phyloP scores from a whole-genome alignment of 2,888 invertebrate genomes.

The Laspeyria flexula region DNA sequence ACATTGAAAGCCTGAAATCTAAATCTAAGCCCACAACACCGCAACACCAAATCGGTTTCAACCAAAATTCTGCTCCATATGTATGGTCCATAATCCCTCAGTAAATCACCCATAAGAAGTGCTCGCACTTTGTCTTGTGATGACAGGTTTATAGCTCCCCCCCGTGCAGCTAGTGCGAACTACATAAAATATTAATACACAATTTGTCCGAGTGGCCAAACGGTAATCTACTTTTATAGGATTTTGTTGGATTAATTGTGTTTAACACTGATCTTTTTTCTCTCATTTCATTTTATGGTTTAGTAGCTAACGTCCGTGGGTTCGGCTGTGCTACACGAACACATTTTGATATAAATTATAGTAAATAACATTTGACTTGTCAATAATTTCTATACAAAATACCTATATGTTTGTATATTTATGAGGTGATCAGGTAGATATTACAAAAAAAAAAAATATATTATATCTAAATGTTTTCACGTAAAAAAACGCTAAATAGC shows the following conservation, averaged over 20 bases:
- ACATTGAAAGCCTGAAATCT: background rate
- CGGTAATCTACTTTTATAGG: slow-evolving; percentile 82
- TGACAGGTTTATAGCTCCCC: slow-evolving; percentile 79
- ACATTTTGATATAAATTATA: too few species aligned
- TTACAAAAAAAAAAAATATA: too few species aligned
- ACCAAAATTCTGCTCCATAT: slow-evolving; percentile 41
- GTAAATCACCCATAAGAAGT: slow-evolving; percentile 82
- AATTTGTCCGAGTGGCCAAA: slow-evolving; percentile 83
- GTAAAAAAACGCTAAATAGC: too few species aligned
- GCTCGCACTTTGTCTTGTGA: slow-evolving; percentile 76
- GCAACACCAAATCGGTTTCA: slow-evolving; percentile 5
- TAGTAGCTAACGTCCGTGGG: background rate
- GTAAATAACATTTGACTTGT: too few species aligned
- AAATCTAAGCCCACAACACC: background rate
- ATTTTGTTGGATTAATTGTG: slow-evolving; percentile 74
- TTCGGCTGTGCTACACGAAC: too few species aligned
- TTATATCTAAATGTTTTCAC: too few species aligned
- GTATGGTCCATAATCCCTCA: slow-evolving; percentile 67
- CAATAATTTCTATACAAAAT: too few species aligned
- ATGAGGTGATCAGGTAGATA: too few species aligned
- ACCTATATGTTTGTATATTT: too few species aligned
- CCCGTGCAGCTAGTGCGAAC: slow-evolving; percentile 67
- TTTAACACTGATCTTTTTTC: slow-evolving; percentile 12
- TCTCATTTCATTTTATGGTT: background rate
- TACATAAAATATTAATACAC: slow-evolving; percentile 86